These are phyloP conservation scores for Oncorhynchus keta DNA, from an alignment of 2,113 vertebrate species.

Conservation along the genomic window DNA sequence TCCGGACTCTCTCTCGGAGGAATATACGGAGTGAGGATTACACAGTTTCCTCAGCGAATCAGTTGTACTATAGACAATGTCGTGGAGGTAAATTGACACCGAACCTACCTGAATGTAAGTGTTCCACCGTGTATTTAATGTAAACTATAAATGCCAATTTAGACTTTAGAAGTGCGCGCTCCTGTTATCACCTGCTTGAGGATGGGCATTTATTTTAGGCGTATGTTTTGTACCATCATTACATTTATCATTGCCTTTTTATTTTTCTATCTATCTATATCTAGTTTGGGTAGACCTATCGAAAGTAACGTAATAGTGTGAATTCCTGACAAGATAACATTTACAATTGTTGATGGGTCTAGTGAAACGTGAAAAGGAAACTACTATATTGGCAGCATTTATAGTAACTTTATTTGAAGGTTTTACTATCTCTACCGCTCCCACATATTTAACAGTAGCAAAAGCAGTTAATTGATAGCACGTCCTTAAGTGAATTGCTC, in stretches of 20 bases:
- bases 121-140: neutral
- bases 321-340: too few species aligned
- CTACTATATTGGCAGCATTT: too few species aligned
- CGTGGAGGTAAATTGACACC: neutral
- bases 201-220: neutral
- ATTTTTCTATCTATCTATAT: neutral
- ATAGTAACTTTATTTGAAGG: too few species aligned
- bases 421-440: too few species aligned
- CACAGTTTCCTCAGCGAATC: neutral
- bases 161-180: neutral
- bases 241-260: neutral
- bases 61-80: neutral
- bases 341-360: too few species aligned
- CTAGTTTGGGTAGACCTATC: neutral
- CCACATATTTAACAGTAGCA: neutral
- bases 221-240: neutral
- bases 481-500: neutral
- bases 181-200: neutral
- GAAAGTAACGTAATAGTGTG: neutral
- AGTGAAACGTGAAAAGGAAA: too few species aligned
- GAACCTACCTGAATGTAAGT: slow-evolving; percentile 3
- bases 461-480: neutral
- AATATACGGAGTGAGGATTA: neutral
- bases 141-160: neutral
- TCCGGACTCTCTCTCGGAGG: neutral